A percentile compares a stretch with the other conserved stretches of the same genome.
phyloP scores from a whole-genome alignment of 2,113 vertebrate genomes.

The Cephalopholis sonnerati region DNA sequence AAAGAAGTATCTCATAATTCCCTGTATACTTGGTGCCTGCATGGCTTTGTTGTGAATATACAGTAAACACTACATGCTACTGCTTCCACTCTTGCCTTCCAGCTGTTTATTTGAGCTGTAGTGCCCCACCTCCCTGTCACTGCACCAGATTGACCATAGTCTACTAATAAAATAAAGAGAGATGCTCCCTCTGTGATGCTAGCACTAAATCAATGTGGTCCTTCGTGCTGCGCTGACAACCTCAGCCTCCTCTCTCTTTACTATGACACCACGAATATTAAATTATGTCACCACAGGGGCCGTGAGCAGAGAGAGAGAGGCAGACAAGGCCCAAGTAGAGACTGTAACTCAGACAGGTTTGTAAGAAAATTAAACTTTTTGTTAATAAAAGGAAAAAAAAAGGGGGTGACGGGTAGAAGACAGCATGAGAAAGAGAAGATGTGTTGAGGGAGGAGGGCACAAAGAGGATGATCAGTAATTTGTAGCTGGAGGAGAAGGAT shows the following conservation, averaged over 20 bases:
- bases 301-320: constrained; percentile 20
- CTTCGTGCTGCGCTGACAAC: constrained; percentile 69
- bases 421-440: constrained; percentile 14
- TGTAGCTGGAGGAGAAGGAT: constrained; percentile 62
- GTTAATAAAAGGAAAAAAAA: constrained; percentile 21
- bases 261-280: constrained; percentile 77
- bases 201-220: constrained; percentile 77
- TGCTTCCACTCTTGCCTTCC: constrained; percentile 36
- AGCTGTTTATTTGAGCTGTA: constrained; percentile 53
- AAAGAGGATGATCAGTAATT: constrained; percentile 53
- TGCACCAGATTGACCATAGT: constrained; percentile 72
- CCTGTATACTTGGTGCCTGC: background rate
- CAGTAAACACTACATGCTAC: constrained; percentile 27
- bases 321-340: constrained; percentile 21
- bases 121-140: constrained; percentile 69
- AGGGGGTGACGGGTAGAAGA: constrained; percentile 21
- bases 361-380: constrained; percentile 55
- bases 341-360: constrained; percentile 10
- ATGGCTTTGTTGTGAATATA: background rate
- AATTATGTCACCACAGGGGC: constrained; percentile 75
- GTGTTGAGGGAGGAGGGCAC: constrained; percentile 6
- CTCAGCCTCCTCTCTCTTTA: constrained; percentile 77
- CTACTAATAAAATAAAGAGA: constrained; percentile 79
- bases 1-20: constrained; percentile 11
- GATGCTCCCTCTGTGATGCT: constrained; percentile 72